Evolutionary conservation across 2,113 vertebrate species (phyloP).

Genomic region (Odontophorus gujanensis): DNA sequence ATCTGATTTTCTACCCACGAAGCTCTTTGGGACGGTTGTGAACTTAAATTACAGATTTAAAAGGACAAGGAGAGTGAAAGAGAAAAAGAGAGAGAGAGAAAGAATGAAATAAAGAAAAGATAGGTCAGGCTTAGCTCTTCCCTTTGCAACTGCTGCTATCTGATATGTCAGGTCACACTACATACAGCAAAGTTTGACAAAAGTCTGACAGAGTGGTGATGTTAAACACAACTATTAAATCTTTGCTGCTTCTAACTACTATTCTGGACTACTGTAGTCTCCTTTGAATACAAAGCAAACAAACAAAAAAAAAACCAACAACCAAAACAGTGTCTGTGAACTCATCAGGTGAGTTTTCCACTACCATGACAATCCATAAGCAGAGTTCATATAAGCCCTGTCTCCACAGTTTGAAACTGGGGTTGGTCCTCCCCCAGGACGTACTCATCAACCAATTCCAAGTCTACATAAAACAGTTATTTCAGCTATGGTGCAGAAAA

Average conservation of each 20-base stretch:
- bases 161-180: constrained; percentile 2
- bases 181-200: not conserved
- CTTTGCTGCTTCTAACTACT: not conserved
- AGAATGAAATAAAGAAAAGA: not conserved
- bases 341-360: not conserved
- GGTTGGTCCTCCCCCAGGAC: not conserved
- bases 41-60: constrained; percentile 59
- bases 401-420: not conserved
- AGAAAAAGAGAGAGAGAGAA: not conserved
- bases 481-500: not conserved
- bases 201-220: not conserved
- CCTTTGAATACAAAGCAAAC: not conserved
- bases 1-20: constrained; percentile 78
- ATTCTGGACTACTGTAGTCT: not conserved
- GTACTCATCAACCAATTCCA: not conserved
- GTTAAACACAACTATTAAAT: not conserved
- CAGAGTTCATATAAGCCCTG: not conserved
- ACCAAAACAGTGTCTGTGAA: not conserved
- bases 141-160: constrained; percentile 31
- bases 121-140: constrained; percentile 56
- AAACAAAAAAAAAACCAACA: not conserved
- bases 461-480: not conserved
- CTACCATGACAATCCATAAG: not conserved
- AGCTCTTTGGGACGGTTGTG: constrained; percentile 72
- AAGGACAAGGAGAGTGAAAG: not conserved